A percentile compares a stretch with the other conserved stretches of the same genome.
Evolutionary conservation across 2,888 invertebrate species (phyloP).

Genomic region (Cheilosia grossa): DNA sequence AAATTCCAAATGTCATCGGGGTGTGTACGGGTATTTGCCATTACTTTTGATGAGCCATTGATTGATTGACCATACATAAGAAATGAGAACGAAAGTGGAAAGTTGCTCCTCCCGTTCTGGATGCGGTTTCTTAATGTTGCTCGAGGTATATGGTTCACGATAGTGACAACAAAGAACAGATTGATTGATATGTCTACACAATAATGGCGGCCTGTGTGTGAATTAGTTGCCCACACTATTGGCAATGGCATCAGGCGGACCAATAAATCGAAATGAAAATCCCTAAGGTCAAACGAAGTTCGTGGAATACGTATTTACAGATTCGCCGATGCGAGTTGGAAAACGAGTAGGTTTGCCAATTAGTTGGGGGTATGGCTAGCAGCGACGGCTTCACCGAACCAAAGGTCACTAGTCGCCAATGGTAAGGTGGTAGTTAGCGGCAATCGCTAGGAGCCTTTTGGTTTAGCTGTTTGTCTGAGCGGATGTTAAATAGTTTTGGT

Average conservation of each 20-base stretch:
- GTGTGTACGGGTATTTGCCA: neutral
- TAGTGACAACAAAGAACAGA: neutral
- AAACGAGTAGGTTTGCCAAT: too few species aligned
- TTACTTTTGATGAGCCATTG: slow-evolving; percentile 13
- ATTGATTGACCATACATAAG: slow-evolving; percentile 48
- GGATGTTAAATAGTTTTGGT: too few species aligned
- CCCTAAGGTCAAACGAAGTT: neutral
- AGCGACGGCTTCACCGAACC: too few species aligned
- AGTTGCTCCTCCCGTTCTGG: neutral
- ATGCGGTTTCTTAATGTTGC: neutral
- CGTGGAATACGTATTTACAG: neutral
- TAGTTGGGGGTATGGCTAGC: too few species aligned
- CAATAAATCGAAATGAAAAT: neutral
- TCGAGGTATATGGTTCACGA: neutral
- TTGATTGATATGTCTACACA: slow-evolving; percentile 21
- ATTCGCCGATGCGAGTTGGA: too few species aligned
- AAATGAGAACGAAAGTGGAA: slow-evolving; percentile 7
- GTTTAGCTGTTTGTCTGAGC: too few species aligned
- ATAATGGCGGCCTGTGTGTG: slow-evolving; percentile 1
- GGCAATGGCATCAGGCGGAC: slow-evolving; percentile 2
- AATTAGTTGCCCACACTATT: slow-evolving; percentile 24
- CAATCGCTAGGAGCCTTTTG: too few species aligned
- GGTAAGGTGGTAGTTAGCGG: too few species aligned
- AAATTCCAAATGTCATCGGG: neutral
- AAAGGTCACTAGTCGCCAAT: too few species aligned